These are phyloP conservation scores for Regulus satrapa DNA, from an alignment of 2,113 vertebrate genomes.

Conservation along the genomic window DNA sequence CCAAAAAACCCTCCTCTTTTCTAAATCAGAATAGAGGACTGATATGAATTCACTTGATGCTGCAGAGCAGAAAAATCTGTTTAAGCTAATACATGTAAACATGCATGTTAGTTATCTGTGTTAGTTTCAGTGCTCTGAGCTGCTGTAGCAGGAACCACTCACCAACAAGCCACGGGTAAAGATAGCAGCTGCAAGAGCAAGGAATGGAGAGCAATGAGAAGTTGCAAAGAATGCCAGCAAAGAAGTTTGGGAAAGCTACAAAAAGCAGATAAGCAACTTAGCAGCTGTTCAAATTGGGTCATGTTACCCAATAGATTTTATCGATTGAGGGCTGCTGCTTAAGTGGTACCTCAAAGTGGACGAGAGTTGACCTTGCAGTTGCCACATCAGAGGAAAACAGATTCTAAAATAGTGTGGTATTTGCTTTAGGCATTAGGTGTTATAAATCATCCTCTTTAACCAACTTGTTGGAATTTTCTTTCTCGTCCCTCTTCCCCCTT, in stretches of 20 bases:
- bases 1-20: background rate
- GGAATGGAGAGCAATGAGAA: fast-evolving
- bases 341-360: background rate
- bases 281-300: background rate
- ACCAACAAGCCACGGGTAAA: fast-evolving
- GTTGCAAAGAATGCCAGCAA: background rate
- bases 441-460: constrained; percentile 34
- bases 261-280: background rate
- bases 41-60: background rate
- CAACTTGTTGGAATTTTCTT: background rate
- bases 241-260: background rate
- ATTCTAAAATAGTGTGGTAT: constrained; percentile 8
- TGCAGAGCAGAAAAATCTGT: background rate
- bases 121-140: background rate
- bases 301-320: background rate
- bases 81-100: background rate
- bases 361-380: background rate
- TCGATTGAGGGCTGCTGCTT: background rate
- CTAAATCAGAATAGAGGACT: background rate
- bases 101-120: background rate
- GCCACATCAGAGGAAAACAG: background rate
- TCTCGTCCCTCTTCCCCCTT: background rate
- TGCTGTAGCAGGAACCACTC: background rate
- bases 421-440: constrained; percentile 12
- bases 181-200: background rate